A percentile compares a stretch with the other conserved stretches of the same genome.
phyloP scores from a whole-genome alignment of 1,140 invertebrate genomes.

The Alviniconcha marisindica region DNA sequence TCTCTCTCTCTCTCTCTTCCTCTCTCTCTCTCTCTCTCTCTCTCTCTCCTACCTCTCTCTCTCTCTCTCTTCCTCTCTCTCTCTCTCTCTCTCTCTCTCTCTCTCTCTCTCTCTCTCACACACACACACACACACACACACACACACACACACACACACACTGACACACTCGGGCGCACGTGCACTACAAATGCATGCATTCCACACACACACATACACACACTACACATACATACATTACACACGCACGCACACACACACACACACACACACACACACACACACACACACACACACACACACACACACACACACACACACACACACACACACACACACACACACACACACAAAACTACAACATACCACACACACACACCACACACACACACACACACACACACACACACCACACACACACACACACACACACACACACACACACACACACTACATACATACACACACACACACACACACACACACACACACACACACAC shows the following conservation, averaged over 20 bases:
- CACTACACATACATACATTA: too few species aligned
- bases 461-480: neutral
- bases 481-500: neutral
- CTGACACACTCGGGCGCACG: neutral
- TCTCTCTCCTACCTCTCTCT: too few species aligned
- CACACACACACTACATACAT: neutral
- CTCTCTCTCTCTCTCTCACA: too few species aligned
- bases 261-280: slow-evolving; percentile 1
- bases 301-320: too few species aligned
- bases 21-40: too few species aligned
- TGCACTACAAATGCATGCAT: neutral
- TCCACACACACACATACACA: too few species aligned
- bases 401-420: too few species aligned
- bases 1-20: too few species aligned
- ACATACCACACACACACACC: neutral
- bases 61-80: too few species aligned
- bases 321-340: neutral
- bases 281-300: neutral
- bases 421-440: too few species aligned
- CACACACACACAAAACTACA: neutral
- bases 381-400: too few species aligned
- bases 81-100: too few species aligned
- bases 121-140: neutral
- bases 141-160: neutral
- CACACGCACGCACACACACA: neutral